Percentiles rank a stretch among this genome's conserved stretches.
Evolutionary conservation across 2,888 invertebrate species (phyloP).

Genomic region (Myopa tessellatipennis): DNA sequence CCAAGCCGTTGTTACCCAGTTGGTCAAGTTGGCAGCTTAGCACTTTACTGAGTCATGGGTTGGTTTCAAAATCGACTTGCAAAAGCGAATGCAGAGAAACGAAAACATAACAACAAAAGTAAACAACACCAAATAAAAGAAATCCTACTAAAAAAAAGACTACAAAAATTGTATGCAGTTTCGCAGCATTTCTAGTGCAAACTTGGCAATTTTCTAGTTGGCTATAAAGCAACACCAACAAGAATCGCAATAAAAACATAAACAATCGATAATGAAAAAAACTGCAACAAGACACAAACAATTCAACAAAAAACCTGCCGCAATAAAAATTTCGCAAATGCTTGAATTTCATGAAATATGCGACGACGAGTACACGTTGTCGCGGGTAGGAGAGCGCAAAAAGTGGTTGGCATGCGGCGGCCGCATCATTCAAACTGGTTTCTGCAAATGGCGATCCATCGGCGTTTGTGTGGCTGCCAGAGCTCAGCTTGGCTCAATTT

Average conservation of each 20-base stretch:
- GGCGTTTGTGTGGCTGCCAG: background rate
- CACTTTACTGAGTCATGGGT: background rate
- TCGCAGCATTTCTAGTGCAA: slow-evolving; percentile 19
- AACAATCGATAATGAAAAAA: no score
- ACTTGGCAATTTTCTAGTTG: slow-evolving; percentile 11
- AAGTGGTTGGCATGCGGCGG: slow-evolving; percentile 12
- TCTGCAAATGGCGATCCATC: background rate
- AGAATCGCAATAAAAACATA: background rate
- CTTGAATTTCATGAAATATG: background rate
- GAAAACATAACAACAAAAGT: no score
- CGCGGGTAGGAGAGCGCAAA: slow-evolving; percentile 6
- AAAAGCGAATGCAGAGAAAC: background rate
- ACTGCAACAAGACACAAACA: background rate
- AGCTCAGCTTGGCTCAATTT: background rate
- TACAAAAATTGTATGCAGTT: background rate
- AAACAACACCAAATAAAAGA: no score
- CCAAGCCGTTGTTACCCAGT: no score
- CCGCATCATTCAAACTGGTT: slow-evolving; percentile 19
- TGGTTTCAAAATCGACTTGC: background rate
- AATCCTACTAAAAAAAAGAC: no score
- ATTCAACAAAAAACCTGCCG: slow-evolving; percentile 19
- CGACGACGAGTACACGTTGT: background rate
- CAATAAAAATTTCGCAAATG: slow-evolving; percentile 19
- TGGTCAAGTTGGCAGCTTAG: background rate
- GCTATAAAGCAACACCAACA: background rate